Percentiles rank a stretch among this genome's conserved stretches.
phyloP scores from a whole-genome alignment of 2,113 vertebrate genomes.

The Callorhinus ursinus region DNA sequence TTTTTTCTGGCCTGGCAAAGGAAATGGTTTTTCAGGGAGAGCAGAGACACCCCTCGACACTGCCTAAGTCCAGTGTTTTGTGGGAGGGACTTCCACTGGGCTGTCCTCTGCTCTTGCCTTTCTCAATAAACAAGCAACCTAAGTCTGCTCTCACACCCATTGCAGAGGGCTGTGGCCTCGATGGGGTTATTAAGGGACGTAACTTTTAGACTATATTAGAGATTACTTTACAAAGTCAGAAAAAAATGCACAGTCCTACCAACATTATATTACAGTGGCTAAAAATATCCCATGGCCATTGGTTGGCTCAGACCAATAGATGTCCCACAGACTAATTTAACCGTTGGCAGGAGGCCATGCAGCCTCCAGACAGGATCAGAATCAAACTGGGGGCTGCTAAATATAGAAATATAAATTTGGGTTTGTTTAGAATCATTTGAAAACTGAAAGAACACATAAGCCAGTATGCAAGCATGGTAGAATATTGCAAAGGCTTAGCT shows the following conservation, averaged over 20 bases:
- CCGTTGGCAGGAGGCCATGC: conserved; percentile 59
- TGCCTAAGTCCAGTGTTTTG: not conserved
- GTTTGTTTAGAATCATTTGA: conserved; percentile 71
- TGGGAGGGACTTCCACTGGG: fast-evolving
- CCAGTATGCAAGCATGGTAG: not conserved
- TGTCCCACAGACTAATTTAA: conserved; percentile 73
- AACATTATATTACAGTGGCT: conserved; percentile 56
- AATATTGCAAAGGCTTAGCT: not conserved
- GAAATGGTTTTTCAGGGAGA: not conserved
- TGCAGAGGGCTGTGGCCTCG: not conserved
- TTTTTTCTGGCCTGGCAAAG: not conserved
- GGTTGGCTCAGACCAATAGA: conserved; percentile 64
- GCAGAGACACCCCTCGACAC: not conserved
- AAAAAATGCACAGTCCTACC: conserved; percentile 41
- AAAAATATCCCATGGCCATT: conserved; percentile 58
- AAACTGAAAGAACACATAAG: conserved; percentile 54
- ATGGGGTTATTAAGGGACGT: conserved; percentile 3
- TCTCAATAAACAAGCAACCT: not conserved
- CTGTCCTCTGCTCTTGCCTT: not conserved
- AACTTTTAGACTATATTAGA: not conserved
- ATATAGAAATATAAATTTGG: conserved; percentile 73
- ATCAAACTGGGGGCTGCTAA: conserved; percentile 72
- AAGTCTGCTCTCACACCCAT: not conserved
- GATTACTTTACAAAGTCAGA: conserved; percentile 57
- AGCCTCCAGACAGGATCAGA: conserved; percentile 72